A percentile compares a stretch with the other conserved stretches of the same genome.
Conservation (phyloP, 1,140 invertebrate species). For the Apis cerana region DNA sequence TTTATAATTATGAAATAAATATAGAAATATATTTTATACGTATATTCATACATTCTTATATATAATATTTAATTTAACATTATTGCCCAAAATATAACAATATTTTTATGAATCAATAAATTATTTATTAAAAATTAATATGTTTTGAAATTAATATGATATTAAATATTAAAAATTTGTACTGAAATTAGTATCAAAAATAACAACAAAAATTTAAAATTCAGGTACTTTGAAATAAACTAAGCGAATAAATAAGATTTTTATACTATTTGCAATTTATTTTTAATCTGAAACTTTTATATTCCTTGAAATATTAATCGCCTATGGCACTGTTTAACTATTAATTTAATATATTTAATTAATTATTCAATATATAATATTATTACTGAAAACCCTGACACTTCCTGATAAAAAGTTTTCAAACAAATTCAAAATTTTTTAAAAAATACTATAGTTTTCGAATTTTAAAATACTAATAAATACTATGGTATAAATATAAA, state of each 20-base stretch:
- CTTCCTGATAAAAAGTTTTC: no score
- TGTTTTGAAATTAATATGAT: background rate
- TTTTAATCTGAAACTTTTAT: background rate
- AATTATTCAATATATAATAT: background rate
- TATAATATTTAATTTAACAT: background rate
- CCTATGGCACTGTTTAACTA: constrained; percentile 1
- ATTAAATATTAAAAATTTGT: background rate
- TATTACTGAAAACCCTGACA: background rate
- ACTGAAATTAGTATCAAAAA: background rate
- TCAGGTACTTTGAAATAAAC: background rate
- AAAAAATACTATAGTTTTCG: no score
- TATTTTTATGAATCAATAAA: background rate
- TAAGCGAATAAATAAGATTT: no score
- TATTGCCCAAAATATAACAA: background rate
- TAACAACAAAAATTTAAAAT: no score
- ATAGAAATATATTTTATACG: background rate
- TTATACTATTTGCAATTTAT: background rate
- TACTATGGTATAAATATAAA: no score
- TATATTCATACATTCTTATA: background rate
- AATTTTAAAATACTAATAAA: no score
- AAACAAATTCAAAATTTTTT: no score
- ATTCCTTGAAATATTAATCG: no score
- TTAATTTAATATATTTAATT: background rate
- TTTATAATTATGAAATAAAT: constrained; percentile 51
- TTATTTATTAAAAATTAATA: background rate